A percentile compares a stretch with the other conserved stretches of the same genome.
Evolutionary conservation across 1,140 invertebrate species (phyloP).

Genomic region (Lepidotrigona ventralis): DNA sequence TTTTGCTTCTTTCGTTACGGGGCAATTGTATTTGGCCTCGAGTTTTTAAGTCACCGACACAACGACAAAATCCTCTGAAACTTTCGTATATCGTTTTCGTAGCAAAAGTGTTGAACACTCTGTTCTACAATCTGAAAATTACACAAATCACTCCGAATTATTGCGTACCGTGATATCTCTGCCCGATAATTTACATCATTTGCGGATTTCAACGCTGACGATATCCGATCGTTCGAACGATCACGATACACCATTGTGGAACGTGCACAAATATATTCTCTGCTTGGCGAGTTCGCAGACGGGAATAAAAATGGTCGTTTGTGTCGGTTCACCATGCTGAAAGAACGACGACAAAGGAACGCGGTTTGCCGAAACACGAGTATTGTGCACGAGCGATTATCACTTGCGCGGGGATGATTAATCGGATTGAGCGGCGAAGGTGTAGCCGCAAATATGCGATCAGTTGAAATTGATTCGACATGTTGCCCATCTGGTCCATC

Average conservation of each 20-base stretch:
- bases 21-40: neutral
- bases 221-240: constrained; percentile 17
- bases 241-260: neutral
- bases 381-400: constrained; percentile 9
- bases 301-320: constrained; percentile 25
- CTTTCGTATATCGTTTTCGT: neutral
- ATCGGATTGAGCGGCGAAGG: constrained; percentile 7
- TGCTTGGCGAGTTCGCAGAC: neutral
- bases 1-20: neutral
- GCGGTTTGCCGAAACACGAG: neutral
- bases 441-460: constrained; percentile 35
- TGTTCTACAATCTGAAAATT: neutral
- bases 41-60: neutral
- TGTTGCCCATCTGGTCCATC: constrained; percentile 14
- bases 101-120: neutral
- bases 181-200: neutral
- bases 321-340: constrained; percentile 21
- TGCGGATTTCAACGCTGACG: constrained; percentile 11
- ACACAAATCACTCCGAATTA: neutral
- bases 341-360: neutral
- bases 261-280: too few relatives aligned
- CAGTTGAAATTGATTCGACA: constrained; percentile 32
- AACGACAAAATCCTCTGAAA: neutral
- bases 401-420: constrained; percentile 16
- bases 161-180: too few relatives aligned